phyloP scores from a whole-genome alignment of 2,797 vertebrate species.

The Trachops cirrhosus region DNA sequence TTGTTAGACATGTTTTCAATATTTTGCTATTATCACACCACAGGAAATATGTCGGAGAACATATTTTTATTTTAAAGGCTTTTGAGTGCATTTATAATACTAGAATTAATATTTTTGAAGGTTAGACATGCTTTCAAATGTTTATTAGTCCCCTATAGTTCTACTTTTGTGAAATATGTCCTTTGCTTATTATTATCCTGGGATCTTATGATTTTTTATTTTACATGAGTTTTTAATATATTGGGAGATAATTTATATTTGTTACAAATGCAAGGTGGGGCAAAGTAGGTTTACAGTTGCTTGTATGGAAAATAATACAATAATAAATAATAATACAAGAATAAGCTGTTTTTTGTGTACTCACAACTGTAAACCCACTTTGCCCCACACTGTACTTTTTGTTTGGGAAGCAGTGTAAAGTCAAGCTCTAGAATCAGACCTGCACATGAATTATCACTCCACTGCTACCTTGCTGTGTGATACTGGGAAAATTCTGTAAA shows the following conservation, averaged over 20 bases:
- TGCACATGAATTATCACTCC: not conserved
- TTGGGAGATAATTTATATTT: not conserved
- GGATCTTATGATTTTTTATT: not conserved
- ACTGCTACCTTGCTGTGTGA: not conserved
- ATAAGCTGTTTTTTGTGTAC: not conserved
- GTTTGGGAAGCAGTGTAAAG: not conserved
- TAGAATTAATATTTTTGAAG: conserved; percentile 26
- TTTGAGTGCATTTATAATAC: conserved; percentile 19
- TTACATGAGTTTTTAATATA: conserved; percentile 31
- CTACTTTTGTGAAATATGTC: conserved; percentile 15
- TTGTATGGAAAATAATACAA: not conserved
- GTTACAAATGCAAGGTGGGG: not conserved
- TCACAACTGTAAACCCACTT: not conserved
- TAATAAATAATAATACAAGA: not conserved
- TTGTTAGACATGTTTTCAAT: not conserved
- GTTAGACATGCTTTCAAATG: not conserved
- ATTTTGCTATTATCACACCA: conserved; percentile 11
- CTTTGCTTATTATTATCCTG: conserved; percentile 31
- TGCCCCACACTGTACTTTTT: not conserved
- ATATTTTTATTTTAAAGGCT: conserved; percentile 7
- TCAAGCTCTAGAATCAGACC: not conserved
- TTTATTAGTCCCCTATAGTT: conserved; percentile 21
- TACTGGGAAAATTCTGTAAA: conserved; percentile 26
- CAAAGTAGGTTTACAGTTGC: not conserved
- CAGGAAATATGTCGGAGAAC: not conserved